These are phyloP conservation scores for Autographa pulchrina DNA, from an alignment of 2,888 invertebrate genomes.

Conservation along the genomic window DNA sequence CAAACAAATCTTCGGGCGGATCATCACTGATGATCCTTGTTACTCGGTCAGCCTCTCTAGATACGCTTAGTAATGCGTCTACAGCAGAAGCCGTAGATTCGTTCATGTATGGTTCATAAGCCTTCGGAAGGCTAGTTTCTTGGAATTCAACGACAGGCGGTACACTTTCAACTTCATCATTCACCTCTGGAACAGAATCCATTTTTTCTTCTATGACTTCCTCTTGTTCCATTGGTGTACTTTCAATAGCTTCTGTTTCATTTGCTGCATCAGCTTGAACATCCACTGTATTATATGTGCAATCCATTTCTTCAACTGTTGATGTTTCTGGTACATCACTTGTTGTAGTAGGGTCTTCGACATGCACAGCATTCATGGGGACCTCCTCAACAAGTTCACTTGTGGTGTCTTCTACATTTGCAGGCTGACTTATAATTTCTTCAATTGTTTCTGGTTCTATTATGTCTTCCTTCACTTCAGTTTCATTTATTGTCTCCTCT, in stretches of 20 bases:
- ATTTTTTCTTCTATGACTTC: conserved; percentile 17
- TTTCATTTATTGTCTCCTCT: conserved; percentile 8
- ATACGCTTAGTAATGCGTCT: conserved; percentile 84
- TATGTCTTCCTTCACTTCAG: conserved; percentile 12
- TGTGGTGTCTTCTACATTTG: conserved; percentile 13
- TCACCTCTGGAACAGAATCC: conserved; percentile 17
- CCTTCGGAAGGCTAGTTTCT: conserved; percentile 54
- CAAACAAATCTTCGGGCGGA: conserved; percentile 84
- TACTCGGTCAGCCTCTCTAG: conserved; percentile 82
- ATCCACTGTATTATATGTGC: neutral
- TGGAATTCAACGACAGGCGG: conserved; percentile 44
- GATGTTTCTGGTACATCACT: conserved; percentile 30
- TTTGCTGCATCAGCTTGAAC: conserved; percentile 25
- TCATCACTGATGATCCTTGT: conserved; percentile 81
- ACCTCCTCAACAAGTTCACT: conserved; percentile 9
- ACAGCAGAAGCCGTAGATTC: conserved; percentile 85
- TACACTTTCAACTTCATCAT: conserved; percentile 24
- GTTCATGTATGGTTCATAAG: conserved; percentile 74
- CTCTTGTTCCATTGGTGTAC: conserved; percentile 32
- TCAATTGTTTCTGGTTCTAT: conserved; percentile 11
- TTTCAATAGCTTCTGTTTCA: conserved; percentile 24
- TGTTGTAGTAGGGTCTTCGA: conserved; percentile 9
- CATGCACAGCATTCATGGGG: neutral
- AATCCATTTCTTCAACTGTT: neutral
- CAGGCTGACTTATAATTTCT: neutral